Base-by-base conservation (phyloP, 2,113 vertebrate genomes). In the Calyptomena viridis region DNA sequence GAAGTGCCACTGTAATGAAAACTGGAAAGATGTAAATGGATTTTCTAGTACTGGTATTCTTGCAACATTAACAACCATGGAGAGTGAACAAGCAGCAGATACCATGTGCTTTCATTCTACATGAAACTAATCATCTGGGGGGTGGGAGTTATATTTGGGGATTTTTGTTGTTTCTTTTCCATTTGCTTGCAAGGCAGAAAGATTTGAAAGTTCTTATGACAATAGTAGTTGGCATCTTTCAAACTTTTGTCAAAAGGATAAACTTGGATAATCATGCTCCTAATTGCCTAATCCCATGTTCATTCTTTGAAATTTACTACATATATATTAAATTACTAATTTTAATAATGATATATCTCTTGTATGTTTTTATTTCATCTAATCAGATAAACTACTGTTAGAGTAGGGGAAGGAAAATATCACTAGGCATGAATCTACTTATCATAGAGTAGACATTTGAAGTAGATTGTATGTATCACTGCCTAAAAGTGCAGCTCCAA, bases 91-190 rank as follows among this genome's bases (percentile, higher is more conserved):
- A 31, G 68, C 13, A 66, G n/a, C 37, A 76, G 37, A 69, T 24
- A 47, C 1, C 13, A 37, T 60, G 22, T 28, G 2, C 0, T 62
- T 87, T 46, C 5, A 75, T 72, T 64, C 25, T 44, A 31, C 3
- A 64, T 9, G 1, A 60, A 69, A 31, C 5, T 58, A 15, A 60
- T 66, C 27, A 50, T 68, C 19, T n/a, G 3, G 4, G 6, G 6
- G 4, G 1, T 3, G 5, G 4, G 18, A 5, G 6, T 52, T 2
- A 68, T 60, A n/a, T 40, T 46, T 74, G 2, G 12, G 31, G 8
- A 7, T 8, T 11, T 30, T 6, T 24, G 1, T 1, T 12, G 5
- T 30, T 5, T 4, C 0, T 49, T 81, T 71, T 24, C 8, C 6
- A 22, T 52, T 72, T 21, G 7, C 9, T 47, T 83, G 10, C 16